Conservation (phyloP, 2,888 invertebrate species). For the Pteria penguin region DNA sequence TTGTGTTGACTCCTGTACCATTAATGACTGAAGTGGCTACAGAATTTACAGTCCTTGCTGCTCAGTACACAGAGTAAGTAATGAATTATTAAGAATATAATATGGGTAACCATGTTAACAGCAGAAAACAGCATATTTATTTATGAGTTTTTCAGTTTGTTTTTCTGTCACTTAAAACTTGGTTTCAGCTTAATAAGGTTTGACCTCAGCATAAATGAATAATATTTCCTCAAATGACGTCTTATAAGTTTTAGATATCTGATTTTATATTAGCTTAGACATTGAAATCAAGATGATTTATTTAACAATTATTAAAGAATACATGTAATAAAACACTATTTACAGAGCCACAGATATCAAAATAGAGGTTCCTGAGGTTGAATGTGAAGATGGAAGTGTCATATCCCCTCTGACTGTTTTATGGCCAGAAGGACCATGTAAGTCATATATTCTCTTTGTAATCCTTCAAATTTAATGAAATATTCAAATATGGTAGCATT, state of each 20-base stretch:
- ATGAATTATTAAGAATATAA: too few relatives aligned
- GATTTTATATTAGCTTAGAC: background rate
- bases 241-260: background rate
- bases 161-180: too few relatives aligned
- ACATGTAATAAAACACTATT: background rate
- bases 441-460: too few relatives aligned
- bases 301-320: background rate
- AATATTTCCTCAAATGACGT: background rate
- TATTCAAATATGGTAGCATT: too few relatives aligned
- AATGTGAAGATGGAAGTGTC: slow-evolving; percentile 76
- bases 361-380: slow-evolving; percentile 70
- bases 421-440: slow-evolving; percentile 73
- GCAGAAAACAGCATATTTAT: too few relatives aligned
- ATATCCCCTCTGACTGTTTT: slow-evolving; percentile 73
- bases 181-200: too few relatives aligned
- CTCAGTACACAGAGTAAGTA: slow-evolving; percentile 74
- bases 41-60: slow-evolving; percentile 72
- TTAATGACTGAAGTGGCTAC: slow-evolving; percentile 71
- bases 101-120: too few relatives aligned
- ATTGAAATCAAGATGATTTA: background rate
- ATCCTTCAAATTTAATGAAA: too few relatives aligned
- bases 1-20: slow-evolving; percentile 78
- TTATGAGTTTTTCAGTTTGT: too few relatives aligned
- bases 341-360: slow-evolving; percentile 63
- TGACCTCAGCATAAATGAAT: too few relatives aligned